Evolutionary conservation across 2,113 vertebrate species (phyloP).

Genomic region (Colossoma macropomum): DNA sequence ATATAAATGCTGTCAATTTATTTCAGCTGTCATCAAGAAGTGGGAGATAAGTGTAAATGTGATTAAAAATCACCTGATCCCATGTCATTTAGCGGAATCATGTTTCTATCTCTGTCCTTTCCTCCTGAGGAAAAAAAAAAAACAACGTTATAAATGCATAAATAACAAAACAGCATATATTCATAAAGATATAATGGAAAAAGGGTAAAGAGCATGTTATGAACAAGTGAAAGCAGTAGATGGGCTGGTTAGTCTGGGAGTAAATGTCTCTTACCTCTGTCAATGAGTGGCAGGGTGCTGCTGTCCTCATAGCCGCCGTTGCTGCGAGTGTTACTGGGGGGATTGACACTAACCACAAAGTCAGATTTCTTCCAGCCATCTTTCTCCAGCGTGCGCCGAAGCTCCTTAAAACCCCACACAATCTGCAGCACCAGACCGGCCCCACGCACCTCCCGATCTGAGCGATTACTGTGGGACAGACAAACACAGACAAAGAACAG

Average conservation of each 20-base stretch:
- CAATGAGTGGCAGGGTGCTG: conserved; percentile 93
- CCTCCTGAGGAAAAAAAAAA: conserved; percentile 75
- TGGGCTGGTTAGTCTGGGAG: not conserved
- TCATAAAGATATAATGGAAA: too few species aligned
- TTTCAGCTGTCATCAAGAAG: not conserved
- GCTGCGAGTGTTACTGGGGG: conserved; percentile 76
- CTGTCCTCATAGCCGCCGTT: conserved; percentile 91
- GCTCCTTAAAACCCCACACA: conserved; percentile 93
- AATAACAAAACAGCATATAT: not conserved
- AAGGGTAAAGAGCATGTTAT: too few species aligned
- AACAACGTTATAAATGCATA: not conserved
- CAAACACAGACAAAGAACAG: not conserved
- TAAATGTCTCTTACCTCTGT: conserved; percentile 77
- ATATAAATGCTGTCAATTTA: too few species aligned
- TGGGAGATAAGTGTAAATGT: not conserved
- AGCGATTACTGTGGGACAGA: conserved; percentile 83
- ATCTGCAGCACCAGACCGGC: conserved; percentile 90
- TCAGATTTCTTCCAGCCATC: conserved; percentile 98
- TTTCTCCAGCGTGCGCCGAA: conserved; percentile 91
- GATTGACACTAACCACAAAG: conserved; percentile 89
- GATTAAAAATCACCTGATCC: conserved; percentile 85
- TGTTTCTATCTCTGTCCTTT: conserved; percentile 85
- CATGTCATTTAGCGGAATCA: conserved; percentile 93
- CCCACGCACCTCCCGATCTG: conserved; percentile 92
- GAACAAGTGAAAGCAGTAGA: too few species aligned